Evolutionary conservation across 2,888 invertebrate genomes (phyloP).

Genomic region (Augochlorella aurata): DNA sequence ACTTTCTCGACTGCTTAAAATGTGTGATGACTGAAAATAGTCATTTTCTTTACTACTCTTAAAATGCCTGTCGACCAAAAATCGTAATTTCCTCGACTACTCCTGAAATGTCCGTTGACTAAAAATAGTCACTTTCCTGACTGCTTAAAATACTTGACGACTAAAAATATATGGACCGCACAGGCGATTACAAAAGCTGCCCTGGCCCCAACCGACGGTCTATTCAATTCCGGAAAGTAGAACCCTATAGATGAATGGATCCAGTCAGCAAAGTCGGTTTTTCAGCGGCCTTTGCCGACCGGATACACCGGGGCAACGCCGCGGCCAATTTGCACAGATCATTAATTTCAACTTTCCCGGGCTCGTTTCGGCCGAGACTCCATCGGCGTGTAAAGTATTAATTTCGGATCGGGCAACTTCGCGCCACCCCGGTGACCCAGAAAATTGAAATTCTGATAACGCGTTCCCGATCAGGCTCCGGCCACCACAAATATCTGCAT

Average conservation of each 20-base stretch:
- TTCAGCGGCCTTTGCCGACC: not conserved
- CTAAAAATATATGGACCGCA: too few species aligned
- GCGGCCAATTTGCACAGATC: constrained; percentile 28
- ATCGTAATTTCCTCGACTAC: too few species aligned
- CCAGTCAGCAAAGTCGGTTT: not conserved
- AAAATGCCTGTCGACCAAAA: too few species aligned
- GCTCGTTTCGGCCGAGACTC: constrained; percentile 21
- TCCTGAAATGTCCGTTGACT: too few species aligned
- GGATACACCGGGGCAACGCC: not conserved
- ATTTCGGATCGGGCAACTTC: constrained; percentile 20
- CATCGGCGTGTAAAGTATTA: constrained; percentile 29
- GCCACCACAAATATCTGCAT: too few species aligned
- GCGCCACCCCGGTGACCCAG: constrained; percentile 7
- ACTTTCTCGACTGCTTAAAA: too few species aligned
- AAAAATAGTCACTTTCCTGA: too few species aligned
- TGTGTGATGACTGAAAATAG: too few species aligned
- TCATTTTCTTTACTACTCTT: too few species aligned
- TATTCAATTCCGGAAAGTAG: not conserved
- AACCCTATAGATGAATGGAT: not conserved
- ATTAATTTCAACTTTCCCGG: constrained; percentile 33
- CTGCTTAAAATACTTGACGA: too few species aligned
- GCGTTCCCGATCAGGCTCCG: not conserved
- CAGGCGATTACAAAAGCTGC: too few species aligned
- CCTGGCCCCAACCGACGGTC: too few species aligned
- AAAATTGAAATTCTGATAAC: constrained; percentile 28